These are phyloP conservation scores for Xerus rutilus DNA, from an alignment of 2,797 vertebrate species.

Conservation along the genomic window DNA sequence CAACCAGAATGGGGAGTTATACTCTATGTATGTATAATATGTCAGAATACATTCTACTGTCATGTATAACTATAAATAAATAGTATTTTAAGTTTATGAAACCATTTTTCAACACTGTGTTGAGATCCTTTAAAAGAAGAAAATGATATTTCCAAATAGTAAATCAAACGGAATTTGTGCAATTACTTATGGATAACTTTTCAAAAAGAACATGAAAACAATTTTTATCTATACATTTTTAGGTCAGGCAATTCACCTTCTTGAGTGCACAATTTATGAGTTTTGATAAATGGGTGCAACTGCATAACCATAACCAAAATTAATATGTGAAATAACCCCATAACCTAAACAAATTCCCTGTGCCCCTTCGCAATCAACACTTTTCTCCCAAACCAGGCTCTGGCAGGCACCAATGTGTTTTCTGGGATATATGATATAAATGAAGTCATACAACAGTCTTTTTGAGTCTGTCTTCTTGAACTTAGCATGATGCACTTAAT, in stretches of 20 bases:
- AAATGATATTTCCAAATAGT: constrained; percentile 36
- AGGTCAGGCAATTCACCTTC: not conserved
- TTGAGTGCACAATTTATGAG: not conserved
- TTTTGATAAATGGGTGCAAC: constrained; percentile 13
- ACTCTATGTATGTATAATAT: no score
- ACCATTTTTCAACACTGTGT: constrained; percentile 18
- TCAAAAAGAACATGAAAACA: constrained; percentile 31
- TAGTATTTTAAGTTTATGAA: not conserved
- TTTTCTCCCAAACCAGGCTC: not conserved
- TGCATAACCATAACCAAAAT: not conserved
- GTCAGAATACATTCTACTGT: no score
- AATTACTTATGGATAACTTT: not conserved
- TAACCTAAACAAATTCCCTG: not conserved
- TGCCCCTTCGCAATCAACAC: not conserved
- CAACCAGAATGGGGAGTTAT: no score
- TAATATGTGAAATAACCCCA: not conserved
- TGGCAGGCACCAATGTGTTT: not conserved
- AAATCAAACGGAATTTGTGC: constrained; percentile 57
- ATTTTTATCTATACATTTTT: not conserved
- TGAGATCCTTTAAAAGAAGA: constrained; percentile 45
- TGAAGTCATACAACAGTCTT: not conserved
- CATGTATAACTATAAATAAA: no score
- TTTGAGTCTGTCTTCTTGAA: not conserved
- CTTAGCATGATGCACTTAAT: not conserved
- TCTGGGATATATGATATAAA: not conserved